Conservation (phyloP, 2,113 vertebrate genomes). For the Crypturellus undulatus region DNA sequence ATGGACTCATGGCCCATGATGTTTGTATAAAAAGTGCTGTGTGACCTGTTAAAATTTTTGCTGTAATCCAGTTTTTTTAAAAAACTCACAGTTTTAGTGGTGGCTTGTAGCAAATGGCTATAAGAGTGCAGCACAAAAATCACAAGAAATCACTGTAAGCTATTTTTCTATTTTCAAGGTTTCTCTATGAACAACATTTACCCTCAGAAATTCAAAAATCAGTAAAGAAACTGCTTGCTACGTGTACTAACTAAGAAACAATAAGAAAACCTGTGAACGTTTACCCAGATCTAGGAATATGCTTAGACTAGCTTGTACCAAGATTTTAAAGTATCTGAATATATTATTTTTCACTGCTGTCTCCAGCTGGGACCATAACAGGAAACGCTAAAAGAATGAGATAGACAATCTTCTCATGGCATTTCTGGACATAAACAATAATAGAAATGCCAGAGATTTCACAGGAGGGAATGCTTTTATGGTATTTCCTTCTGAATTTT, state of each 20-base stretch:
- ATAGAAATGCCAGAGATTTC: background rate
- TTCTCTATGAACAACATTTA: background rate
- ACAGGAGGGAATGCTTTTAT: background rate
- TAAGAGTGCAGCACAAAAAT: background rate
- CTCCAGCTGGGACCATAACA: background rate
- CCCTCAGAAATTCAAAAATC: background rate
- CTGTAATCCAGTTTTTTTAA: background rate
- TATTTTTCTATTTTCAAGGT: slow-evolving; percentile 4
- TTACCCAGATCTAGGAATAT: background rate
- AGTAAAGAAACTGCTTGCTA: background rate
- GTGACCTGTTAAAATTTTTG: background rate
- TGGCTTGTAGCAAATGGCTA: background rate
- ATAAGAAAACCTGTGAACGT: background rate
- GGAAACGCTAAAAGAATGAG: background rate
- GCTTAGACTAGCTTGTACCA: background rate
- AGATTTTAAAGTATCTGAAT: background rate
- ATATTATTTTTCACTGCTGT: background rate
- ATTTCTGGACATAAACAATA: background rate
- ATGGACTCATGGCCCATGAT: background rate
- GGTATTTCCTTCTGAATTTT: background rate
- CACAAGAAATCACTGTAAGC: background rate
- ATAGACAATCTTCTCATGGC: background rate
- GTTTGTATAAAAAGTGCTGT: background rate
- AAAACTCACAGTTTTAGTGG: background rate
- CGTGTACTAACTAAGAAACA: background rate